phyloP scores from a whole-genome alignment of 1,140 invertebrate genomes.

The Holcopasites calliopsidis region DNA sequence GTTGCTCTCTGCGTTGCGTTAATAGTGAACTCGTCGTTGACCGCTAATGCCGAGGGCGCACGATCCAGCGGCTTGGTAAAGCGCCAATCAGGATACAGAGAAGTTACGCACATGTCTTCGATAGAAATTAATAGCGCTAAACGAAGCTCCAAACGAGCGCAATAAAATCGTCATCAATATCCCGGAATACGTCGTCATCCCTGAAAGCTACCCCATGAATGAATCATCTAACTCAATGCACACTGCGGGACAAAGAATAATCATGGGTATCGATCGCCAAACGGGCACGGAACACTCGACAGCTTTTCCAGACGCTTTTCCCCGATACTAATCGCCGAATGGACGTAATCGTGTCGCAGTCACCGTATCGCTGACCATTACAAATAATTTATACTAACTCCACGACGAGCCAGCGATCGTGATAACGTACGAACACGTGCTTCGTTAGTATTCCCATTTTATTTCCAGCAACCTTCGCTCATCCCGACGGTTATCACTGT shows the following conservation, averaged over 20 bases:
- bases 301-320: background rate
- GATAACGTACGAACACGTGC: constrained; percentile 52
- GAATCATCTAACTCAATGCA: no score
- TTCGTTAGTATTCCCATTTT: constrained; percentile 20
- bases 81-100: no score
- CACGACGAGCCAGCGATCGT: constrained; percentile 41
- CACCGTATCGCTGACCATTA: constrained; percentile 28
- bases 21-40: constrained; percentile 15
- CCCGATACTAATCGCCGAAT: constrained; percentile 12
- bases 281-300: background rate
- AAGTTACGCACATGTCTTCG: no score
- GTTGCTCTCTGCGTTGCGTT: background rate
- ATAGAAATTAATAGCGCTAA: no score
- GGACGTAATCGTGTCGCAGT: background rate
- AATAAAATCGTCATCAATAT: no score
- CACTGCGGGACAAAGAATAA: background rate
- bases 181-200: no score
- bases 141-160: no score
- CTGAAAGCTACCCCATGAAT: no score
- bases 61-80: background rate
- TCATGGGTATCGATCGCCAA: no score
- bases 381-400: constrained; percentile 51
- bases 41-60: background rate
- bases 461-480: no score
- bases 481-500: background rate